Base-by-base conservation (phyloP, 2,113 vertebrate species). In the Syngnathus typhle region DNA sequence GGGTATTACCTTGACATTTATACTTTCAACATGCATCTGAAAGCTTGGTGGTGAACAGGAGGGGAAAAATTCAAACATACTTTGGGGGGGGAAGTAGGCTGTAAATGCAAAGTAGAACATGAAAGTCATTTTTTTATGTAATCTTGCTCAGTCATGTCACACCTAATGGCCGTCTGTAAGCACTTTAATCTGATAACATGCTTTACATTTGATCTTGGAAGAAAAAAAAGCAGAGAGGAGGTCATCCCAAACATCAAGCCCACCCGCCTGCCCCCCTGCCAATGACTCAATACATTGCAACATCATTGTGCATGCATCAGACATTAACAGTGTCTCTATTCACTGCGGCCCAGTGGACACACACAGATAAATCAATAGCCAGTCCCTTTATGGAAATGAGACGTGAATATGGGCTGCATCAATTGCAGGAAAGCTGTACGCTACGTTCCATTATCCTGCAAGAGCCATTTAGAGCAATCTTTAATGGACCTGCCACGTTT, bases 231-330 rank as follows among this genome's bases (percentile, higher is more conserved):
- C 36, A 60, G 12, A 21, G 13, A 58, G 13, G 13, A 18, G 27
- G 55, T 36, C 13, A 15, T 74, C 68, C 76, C 56, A 70, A 19
- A 62, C 54, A 27, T 27, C 2, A 47, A 79, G 59, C 69, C 51
- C 55, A 44, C 68, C 60, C 43, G 12, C 62, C 36, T 21, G 65
- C 47, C 75, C 13, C 41, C 41, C 41, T 61, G n/a, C 39, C 41
- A 43, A 74, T 67, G 73, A 81, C 79, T 83, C 77, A 56, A 58
- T 76, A 65, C 56, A 71, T 76, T 60, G 70, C 70, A 61, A 74
- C 71, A 77, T 88, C 79, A 87, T 89, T 79, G 63, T 47, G 68
- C 69, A 88, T 77, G 75, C 81, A 69, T 74, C 73, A 84, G 61
- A 77, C 73, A 78, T 85, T 79, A 67, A 77, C 85, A 75, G 69